These are phyloP conservation scores for Clostera curtula DNA, from an alignment of 2,888 invertebrate species.

Conservation along the genomic window DNA sequence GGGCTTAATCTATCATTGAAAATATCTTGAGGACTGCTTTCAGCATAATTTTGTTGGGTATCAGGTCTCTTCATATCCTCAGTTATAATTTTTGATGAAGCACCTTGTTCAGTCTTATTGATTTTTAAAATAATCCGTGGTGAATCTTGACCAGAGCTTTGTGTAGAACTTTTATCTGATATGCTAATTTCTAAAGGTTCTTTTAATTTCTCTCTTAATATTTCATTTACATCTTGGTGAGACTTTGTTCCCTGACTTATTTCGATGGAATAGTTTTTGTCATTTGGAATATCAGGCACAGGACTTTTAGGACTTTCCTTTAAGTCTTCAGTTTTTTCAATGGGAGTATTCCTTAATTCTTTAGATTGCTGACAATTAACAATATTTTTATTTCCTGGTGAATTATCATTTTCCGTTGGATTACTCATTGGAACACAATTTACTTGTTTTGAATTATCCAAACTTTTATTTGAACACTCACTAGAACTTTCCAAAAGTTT, in stretches of 20 bases:
- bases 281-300: constrained; percentile 27
- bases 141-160: constrained; percentile 66
- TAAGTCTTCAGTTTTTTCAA: too few species aligned
- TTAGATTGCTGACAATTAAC: constrained; percentile 24
- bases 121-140: constrained; percentile 79
- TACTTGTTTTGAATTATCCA: constrained; percentile 22
- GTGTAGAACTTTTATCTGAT: constrained; percentile 49
- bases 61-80: constrained; percentile 51
- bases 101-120: constrained; percentile 75
- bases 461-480: constrained; percentile 36
- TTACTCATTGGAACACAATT: constrained; percentile 29
- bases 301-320: too few species aligned
- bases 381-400: constrained; percentile 17
- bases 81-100: constrained; percentile 66
- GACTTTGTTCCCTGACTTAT: constrained; percentile 25
- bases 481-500: constrained; percentile 57
- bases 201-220: constrained; percentile 44
- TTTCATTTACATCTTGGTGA: constrained; percentile 40
- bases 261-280: constrained; percentile 23
- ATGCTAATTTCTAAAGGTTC: constrained; percentile 68
- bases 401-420: constrained; percentile 25
- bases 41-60: constrained; percentile 30
- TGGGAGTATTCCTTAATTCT: too few species aligned
- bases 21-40: constrained; percentile 42
- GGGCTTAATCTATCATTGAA: constrained; percentile 42